A percentile compares a stretch with the other conserved stretches of the same genome.
Evolutionary conservation across 1,140 invertebrate genomes (phyloP).

Genomic region (Radopholus similis): DNA sequence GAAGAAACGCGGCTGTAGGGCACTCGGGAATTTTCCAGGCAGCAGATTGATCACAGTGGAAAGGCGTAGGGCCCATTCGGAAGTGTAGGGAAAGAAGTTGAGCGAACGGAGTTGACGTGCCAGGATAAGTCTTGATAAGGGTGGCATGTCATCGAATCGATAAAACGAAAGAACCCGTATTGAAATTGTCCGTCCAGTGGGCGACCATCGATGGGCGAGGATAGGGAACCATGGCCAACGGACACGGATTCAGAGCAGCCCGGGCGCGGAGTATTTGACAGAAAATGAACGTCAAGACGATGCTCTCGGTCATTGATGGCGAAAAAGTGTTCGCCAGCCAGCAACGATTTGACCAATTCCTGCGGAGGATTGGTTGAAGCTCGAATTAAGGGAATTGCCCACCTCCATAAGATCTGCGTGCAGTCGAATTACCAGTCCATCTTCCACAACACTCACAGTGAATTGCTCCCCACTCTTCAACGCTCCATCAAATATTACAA

Average conservation of each 20-base stretch:
- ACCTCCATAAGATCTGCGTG: conserved; percentile 28
- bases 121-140: conserved; percentile 5
- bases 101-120: conserved; percentile 22
- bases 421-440: conserved; percentile 29
- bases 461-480: conserved; percentile 26
- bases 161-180: conserved; percentile 20
- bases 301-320: conserved; percentile 7
- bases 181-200: conserved; percentile 28
- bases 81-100: conserved; percentile 5
- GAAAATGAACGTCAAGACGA: not conserved
- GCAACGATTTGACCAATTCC: conserved; percentile 23
- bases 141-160: not conserved
- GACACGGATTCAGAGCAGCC: not conserved
- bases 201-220: conserved; percentile 29
- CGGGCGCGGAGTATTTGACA: not conserved
- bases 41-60: conserved; percentile 27
- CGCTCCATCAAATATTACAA: conserved; percentile 34
- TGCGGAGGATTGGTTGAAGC: not conserved
- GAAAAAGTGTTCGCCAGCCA: conserved; percentile 4
- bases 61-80: conserved; percentile 34
- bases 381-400: not conserved
- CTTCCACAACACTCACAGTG: conserved; percentile 29
- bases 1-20: conserved; percentile 27
- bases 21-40: conserved; percentile 26
- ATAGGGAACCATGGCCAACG: conserved; percentile 10